Evolutionary conservation across 2,797 vertebrate species (phyloP), one percentile per base, ranked within the genome.

Genomic region (Parauchenoglanis punctatus): DNA sequence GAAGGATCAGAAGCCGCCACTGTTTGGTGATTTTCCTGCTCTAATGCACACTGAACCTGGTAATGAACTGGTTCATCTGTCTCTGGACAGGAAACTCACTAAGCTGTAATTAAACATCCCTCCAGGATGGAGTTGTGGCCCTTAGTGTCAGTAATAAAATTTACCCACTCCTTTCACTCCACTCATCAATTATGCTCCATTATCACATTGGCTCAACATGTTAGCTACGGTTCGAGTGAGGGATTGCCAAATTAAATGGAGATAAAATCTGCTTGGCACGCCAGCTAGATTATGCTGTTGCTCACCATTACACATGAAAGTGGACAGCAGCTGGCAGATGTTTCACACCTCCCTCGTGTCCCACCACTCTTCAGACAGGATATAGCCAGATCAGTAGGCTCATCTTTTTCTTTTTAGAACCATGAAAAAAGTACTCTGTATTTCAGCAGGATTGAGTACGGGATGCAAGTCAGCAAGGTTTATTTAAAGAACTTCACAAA

Each of bases 231-330:
- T 68, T 54, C 68, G n/a, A 35, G 63, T 83, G 61, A 83, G 4
- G 61, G n/a, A 83, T 52, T 54, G 81, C 44, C 40, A 83, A 63
- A 52, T 52, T 83, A 67, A 20, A 31, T 68, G 28, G 46, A 8
- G 54, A 83, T 68, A 68, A 68, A 54, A 83, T 68, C 81, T 31
- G 17, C 44, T 83, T 67, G 63, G 44, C 81, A 52, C 46, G 23
- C 28, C 49, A 83, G 31, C 25, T 52, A 52, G 25, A 83, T 83
- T 31, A 31, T 54, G 3, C 46, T 83, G 81, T 54, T 68, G 44
- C 63, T 83, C 81, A 83, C n/a, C n/a, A 13, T 52, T 83, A 54
- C 7, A 52, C 44, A 52, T 8, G 40, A 49, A 28, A 31, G 15
- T n/a, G 40, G 80, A 61, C 40, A 63, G 12, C 58, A 63, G 80